A percentile compares a stretch with the other conserved stretches of the same genome.
These are phyloP conservation scores for Balanococcus diminutus DNA, from an alignment of 2,888 invertebrate species.

Conservation along the genomic window DNA sequence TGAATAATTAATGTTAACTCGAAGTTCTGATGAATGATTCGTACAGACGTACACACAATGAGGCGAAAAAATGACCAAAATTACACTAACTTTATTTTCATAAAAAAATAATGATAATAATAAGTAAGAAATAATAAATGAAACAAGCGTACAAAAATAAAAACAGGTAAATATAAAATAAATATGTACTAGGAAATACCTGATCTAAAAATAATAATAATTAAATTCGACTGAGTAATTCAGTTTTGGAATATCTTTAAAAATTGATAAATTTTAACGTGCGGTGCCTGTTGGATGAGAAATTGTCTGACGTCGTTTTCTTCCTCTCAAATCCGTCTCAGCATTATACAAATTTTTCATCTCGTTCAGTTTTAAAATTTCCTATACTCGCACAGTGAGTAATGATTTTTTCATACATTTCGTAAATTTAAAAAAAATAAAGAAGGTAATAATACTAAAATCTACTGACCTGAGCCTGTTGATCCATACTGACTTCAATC, in stretches of 20 bases:
- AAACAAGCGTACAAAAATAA: no score
- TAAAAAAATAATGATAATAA: no score
- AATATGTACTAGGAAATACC: no score
- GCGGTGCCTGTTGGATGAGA: conserved; percentile 35
- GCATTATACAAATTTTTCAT: conserved; percentile 42
- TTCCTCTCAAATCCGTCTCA: conserved; percentile 41
- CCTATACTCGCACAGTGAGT: neutral
- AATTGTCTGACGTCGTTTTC: conserved; percentile 43
- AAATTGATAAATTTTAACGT: neutral
- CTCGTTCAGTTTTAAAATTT: conserved; percentile 13
- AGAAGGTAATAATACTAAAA: neutral
- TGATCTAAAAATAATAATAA: no score
- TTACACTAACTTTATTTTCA: no score
- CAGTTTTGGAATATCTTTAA: neutral
- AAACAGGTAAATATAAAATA: no score
- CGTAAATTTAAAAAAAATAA: neutral
- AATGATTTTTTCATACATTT: neutral
- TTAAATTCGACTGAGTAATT: neutral
- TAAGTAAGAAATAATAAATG: no score
- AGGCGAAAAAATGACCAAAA: no score
- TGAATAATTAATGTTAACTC: no score
- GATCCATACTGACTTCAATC: conserved; percentile 58
- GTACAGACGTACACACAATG: no score
- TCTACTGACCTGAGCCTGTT: conserved; percentile 44
- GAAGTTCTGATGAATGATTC: no score